These are phyloP conservation scores for Cyprinus carpio DNA, from an alignment of 2,113 vertebrate genomes.

Conservation along the genomic window DNA sequence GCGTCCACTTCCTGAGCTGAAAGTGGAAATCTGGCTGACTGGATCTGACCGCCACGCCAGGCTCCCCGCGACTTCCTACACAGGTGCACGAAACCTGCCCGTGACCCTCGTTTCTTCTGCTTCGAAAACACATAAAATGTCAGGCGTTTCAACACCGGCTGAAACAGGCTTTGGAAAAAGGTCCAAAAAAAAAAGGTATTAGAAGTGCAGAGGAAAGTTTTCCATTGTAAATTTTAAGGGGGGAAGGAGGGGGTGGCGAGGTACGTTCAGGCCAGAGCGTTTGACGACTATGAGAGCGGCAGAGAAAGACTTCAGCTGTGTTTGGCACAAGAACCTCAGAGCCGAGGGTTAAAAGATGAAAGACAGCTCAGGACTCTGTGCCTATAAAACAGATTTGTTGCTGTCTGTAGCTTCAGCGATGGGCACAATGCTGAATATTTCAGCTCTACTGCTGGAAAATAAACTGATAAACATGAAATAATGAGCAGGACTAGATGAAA, in stretches of 20 bases:
- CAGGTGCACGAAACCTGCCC: slow-evolving; percentile 54
- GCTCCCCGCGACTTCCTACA: slow-evolving; percentile 38
- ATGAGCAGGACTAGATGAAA: neutral
- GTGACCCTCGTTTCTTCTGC: slow-evolving; percentile 48
- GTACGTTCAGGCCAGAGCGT: slow-evolving; percentile 29
- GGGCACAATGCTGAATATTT: neutral
- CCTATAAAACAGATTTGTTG: neutral
- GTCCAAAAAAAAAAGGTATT: slow-evolving; percentile 44
- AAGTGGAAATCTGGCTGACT: neutral
- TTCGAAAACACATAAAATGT: slow-evolving; percentile 51
- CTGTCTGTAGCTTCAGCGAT: slow-evolving; percentile 5
- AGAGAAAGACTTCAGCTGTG: slow-evolving; percentile 12
- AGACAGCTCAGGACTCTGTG: neutral
- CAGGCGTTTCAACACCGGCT: slow-evolving; percentile 16
- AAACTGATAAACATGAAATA: neutral
- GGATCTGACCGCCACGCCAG: neutral
- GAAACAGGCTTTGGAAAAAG: slow-evolving; percentile 42
- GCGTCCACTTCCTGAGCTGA: slow-evolving; percentile 34
- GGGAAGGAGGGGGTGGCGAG: neutral
- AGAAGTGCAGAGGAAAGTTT: slow-evolving; percentile 45
- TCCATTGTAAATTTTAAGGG: slow-evolving; percentile 55
- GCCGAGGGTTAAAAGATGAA: slow-evolving; percentile 45
- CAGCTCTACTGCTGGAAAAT: neutral
- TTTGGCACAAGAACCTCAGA: slow-evolving; percentile 33
- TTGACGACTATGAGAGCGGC: slow-evolving; percentile 18